Conservation (phyloP, 2,113 vertebrate species). For the Varanus komodoensis region DNA sequence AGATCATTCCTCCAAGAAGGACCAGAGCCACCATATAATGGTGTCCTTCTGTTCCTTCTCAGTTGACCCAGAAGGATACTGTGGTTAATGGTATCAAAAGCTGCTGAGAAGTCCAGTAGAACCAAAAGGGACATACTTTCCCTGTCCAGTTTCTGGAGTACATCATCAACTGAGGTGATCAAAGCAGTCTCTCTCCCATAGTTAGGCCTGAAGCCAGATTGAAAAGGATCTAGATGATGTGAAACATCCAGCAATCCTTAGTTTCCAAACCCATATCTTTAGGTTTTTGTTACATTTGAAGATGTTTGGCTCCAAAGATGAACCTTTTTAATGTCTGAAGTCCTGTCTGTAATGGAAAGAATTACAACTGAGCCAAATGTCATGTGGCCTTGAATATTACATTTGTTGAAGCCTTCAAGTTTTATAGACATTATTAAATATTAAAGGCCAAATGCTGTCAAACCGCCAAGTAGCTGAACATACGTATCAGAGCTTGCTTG, state of each 20-base stretch:
- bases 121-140: no score
- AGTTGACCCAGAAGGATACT: no score
- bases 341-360: slow-evolving; percentile 59
- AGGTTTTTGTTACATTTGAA: slow-evolving; percentile 13
- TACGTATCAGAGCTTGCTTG: slow-evolving; percentile 15
- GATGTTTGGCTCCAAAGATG: slow-evolving; percentile 24
- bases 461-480: slow-evolving; percentile 23
- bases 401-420: slow-evolving; percentile 32
- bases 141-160: no score
- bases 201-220: no score
- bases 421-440: slow-evolving; percentile 56
- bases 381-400: slow-evolving; percentile 47
- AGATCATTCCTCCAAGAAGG: no score
- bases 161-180: no score
- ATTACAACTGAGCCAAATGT: slow-evolving; percentile 42
- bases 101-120: no score
- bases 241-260: not conserved
- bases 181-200: no score
- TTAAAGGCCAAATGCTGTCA: slow-evolving; percentile 43
- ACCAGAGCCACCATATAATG: no score
- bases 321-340: slow-evolving; percentile 18
- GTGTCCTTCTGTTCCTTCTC: no score
- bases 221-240: not conserved
- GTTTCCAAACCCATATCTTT: slow-evolving; percentile 29
- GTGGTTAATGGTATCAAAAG: no score